A percentile compares a stretch with the other conserved stretches of the same genome.
Evolutionary conservation across 2,113 vertebrate species (phyloP).

Genomic region (Nothoprocta pentlandii): DNA sequence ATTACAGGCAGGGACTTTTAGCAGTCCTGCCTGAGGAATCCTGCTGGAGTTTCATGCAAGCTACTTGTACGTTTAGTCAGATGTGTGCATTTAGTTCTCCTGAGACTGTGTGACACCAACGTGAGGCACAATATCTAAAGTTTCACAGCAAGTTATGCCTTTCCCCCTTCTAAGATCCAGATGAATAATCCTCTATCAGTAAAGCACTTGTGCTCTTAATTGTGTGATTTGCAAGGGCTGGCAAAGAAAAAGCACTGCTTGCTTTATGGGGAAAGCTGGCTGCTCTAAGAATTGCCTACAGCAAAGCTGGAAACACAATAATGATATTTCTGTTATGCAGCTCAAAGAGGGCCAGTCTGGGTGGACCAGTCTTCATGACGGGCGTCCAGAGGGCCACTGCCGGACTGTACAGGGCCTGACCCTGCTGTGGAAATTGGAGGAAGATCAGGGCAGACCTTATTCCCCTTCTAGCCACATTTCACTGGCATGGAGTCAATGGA

Average conservation of each 20-base stretch:
- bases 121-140: neutral
- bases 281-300: neutral
- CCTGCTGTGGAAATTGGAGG: neutral
- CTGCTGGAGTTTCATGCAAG: neutral
- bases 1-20: neutral
- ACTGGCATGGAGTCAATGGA: fast-evolving
- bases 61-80: neutral
- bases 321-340: constrained; percentile 10
- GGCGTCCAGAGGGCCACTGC: neutral
- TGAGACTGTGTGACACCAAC: neutral
- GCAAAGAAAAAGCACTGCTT: neutral
- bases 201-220: neutral
- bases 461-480: neutral
- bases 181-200: neutral
- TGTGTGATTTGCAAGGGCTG: neutral
- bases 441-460: neutral
- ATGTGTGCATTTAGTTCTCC: neutral
- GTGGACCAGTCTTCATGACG: neutral
- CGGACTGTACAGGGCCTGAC: neutral
- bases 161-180: neutral
- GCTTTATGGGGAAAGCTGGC: constrained; percentile 63
- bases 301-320: constrained; percentile 54
- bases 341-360: neutral
- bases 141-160: neutral
- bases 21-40: neutral